Conservation (phyloP, 2,113 vertebrate genomes). For the Thinocorus orbignyianus region DNA sequence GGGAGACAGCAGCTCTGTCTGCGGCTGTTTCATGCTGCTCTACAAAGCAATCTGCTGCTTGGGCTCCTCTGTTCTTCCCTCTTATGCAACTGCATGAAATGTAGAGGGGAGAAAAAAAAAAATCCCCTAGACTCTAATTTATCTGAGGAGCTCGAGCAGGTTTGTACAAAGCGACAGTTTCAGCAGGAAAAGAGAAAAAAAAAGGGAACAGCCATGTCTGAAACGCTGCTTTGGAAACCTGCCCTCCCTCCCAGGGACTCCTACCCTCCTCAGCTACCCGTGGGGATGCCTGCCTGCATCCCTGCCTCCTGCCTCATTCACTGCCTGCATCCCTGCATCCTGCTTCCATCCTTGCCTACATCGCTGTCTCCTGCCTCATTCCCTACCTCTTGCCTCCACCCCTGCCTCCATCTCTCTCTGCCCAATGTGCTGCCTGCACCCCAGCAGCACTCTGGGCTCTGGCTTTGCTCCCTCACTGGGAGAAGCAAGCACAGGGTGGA, state of each 20-base stretch:
- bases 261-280: neutral
- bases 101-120: neutral
- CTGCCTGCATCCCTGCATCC: neutral
- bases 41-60: constrained; percentile 9
- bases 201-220: neutral
- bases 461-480: neutral
- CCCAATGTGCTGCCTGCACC: neutral
- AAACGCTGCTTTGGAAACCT: neutral
- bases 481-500: neutral
- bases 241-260: neutral
- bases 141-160: neutral
- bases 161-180: neutral
- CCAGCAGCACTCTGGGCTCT: neutral
- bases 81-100: constrained; percentile 19
- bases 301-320: neutral
- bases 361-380: neutral
- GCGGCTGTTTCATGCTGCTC: neutral
- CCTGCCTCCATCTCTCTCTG: neutral
- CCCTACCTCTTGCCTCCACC: neutral
- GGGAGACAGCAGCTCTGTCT: neutral
- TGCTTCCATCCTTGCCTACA: neutral
- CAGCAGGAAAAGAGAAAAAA: neutral
- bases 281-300: neutral
- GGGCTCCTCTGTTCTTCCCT: constrained; percentile 4
- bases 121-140: constrained; percentile 24